A percentile compares a stretch with the other conserved stretches of the same genome.
Evolutionary conservation across 2,888 invertebrate species (phyloP).

Genomic region (Sinodicranocentrus sp.): DNA sequence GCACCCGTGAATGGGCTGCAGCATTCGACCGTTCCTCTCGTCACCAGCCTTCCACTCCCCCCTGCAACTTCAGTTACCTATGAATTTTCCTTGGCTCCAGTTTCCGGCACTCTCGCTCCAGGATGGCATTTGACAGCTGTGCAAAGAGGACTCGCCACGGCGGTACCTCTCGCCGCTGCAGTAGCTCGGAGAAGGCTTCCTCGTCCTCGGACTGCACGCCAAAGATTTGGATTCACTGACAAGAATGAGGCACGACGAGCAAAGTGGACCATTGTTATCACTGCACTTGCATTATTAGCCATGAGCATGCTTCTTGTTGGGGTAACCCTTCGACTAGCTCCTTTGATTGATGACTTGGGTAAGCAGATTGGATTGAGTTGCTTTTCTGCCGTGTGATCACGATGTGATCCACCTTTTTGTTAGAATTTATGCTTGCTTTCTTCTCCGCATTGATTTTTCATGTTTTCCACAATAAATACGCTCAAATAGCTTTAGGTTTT

Average conservation of each 20-base stretch:
- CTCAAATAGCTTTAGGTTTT: too few relatives aligned
- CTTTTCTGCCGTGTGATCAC: too few relatives aligned
- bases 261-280: constrained; percentile 94
- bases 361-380: constrained; percentile 79
- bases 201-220: constrained; percentile 72
- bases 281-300: constrained; percentile 91
- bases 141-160: constrained; percentile 74
- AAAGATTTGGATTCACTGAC: constrained; percentile 75
- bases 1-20: constrained; percentile 64
- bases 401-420: neutral
- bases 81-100: constrained; percentile 75
- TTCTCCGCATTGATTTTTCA: too few relatives aligned
- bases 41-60: constrained; percentile 73
- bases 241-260: constrained; percentile 80
- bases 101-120: constrained; percentile 75
- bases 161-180: constrained; percentile 75
- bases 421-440: neutral
- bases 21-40: constrained; percentile 69
- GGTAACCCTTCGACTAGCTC: constrained; percentile 94
- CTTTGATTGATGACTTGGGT: constrained; percentile 97
- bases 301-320: constrained; percentile 94
- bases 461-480: too few relatives aligned
- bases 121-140: constrained; percentile 76
- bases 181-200: constrained; percentile 75
- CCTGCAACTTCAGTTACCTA: constrained; percentile 75